Base-by-base conservation (phyloP, 2,888 invertebrate species). In the Hyppa rectilinea region DNA sequence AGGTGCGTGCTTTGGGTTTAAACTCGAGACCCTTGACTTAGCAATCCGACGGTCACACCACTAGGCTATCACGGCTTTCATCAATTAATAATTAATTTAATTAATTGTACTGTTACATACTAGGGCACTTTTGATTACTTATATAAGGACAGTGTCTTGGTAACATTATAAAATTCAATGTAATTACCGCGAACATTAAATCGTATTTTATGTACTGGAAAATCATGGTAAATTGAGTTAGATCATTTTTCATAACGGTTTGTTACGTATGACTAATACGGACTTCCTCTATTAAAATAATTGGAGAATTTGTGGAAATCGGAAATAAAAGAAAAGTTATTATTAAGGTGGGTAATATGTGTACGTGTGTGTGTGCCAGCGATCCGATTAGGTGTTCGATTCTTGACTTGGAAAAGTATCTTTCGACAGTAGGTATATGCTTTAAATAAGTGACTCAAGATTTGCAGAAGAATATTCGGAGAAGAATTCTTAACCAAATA, bases 191-290 rank as follows among this genome's bases (percentile, higher is more conserved):
- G 31, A 29, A 31, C 65, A 64, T 60, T 65, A 53, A n/a, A n/a
- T 53, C 61, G 60, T 63, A 62, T n/a, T 82, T 79, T 77, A 84
- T 84, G 72, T 78, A 60, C 34, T 60, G 72, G 78, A 82, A 80
- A 84, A 82, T 72, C 52, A 70, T 59, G 31, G 34, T 80, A 23
- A 68, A 58, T 65, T 64, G n/a, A 50, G n/a, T 69, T 73, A 26
- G 47, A 12, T 36, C 4, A 60, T 49, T 67, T 68, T 68, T 64
- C 45, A 50, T 47, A n/a, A 20, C 34, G 9, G 17, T 34, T 14
- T 50, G 49, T 53, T 75, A 80, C 9, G 34, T 68, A 47, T 14
- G 23, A 12, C 5, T 62, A 53, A 47, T 17, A 9, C 14, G 2
- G n/a, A 40, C 29, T 78, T 71, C 47, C 55, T 60, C 4, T 47